These are phyloP conservation scores for Ochotona curzoniae DNA, from an alignment of 2,113 vertebrate species.

Conservation along the genomic window DNA sequence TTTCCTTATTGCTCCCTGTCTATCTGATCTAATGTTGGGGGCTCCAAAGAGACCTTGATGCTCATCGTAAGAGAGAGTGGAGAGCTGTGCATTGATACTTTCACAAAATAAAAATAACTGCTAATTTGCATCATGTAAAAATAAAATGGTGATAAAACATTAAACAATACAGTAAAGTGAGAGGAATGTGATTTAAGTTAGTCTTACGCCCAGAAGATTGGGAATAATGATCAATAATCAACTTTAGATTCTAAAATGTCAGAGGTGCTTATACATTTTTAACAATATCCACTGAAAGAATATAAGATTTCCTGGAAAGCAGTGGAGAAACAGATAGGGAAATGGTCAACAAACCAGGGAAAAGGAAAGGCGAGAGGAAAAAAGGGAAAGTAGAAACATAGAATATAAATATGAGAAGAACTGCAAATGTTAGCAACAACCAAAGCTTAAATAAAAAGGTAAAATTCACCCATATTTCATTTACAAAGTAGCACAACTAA, in stretches of 20 bases:
- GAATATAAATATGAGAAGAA: neutral
- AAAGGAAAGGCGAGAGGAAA: neutral
- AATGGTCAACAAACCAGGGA: conserved; percentile 22
- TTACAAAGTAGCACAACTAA: neutral
- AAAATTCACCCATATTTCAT: neutral
- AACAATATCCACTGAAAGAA: neutral
- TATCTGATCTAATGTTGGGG: too few relatives aligned
- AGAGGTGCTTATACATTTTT: conserved; percentile 13
- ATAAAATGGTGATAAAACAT: conserved; percentile 29
- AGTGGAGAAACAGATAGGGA: neutral
- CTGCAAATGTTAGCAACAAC: neutral
- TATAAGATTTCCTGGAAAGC: conserved; percentile 51
- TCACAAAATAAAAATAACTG: neutral
- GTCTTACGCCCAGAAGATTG: conserved; percentile 2
- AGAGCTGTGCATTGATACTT: too few relatives aligned
- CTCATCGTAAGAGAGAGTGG: too few relatives aligned
- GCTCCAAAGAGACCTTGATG: too few relatives aligned
- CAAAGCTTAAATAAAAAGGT: conserved; percentile 17
- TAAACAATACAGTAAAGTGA: conserved; percentile 43
- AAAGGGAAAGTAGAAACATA: neutral
- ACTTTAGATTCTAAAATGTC: conserved; percentile 37
- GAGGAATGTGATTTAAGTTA: neutral
- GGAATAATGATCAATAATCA: conserved; percentile 20
- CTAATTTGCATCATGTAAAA: conserved; percentile 2
- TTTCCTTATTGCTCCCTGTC: too few relatives aligned